Base-by-base conservation (phyloP, 2,888 invertebrate genomes). In the Apamea sordens region DNA sequence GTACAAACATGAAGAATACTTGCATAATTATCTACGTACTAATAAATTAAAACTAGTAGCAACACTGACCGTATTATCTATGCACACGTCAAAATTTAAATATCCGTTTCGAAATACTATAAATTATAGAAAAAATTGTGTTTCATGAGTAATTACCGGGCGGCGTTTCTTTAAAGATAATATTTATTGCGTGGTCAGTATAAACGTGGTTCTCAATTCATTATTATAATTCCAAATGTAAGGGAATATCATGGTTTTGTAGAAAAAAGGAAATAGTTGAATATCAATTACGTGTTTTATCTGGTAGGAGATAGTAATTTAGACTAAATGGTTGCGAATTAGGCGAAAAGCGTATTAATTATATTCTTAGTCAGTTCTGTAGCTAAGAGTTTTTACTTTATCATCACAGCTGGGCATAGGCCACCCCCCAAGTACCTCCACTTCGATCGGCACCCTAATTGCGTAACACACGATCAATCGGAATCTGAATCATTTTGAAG, bases 131-230 rank as follows among this genome's bases (percentile, higher is more conserved):
- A 79, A 81, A 85, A 89, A 77, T 83, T 24, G 79, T 72, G 67
- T 82, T 82, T 65, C 70, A 72, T 84, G 75, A 79, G 75, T 84
- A 85, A 86, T 80, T 83, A 84, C 36, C 11, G 2, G 1, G 83
- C 83, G 86, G 88, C 50, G 47, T 76, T 75, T 74, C 81, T 86
- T 86, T 86, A 69, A 36, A 84, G 83, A 89, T 85, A 87, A 73
- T 70, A 73, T 82, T 83, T 80, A 86, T 88, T 84, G 83, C 76
- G 24, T 18, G n/a, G 68, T 76, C 73, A 59, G n/a, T 59, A 36
- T 41, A 67, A 68, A 50, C 1, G 59, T 73, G 47, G 69, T 78
- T 76, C 24, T 77, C 59, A 75, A 86, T 77, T 73, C 50, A 65
- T 85, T 83, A 70, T n/a, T 65, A 36, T 47, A 6, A 64, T 44